Evolutionary conservation across 2,797 vertebrate species (phyloP), one percentile per base, ranked within the genome.

Genomic region (Melanotaenia pygmaea): DNA sequence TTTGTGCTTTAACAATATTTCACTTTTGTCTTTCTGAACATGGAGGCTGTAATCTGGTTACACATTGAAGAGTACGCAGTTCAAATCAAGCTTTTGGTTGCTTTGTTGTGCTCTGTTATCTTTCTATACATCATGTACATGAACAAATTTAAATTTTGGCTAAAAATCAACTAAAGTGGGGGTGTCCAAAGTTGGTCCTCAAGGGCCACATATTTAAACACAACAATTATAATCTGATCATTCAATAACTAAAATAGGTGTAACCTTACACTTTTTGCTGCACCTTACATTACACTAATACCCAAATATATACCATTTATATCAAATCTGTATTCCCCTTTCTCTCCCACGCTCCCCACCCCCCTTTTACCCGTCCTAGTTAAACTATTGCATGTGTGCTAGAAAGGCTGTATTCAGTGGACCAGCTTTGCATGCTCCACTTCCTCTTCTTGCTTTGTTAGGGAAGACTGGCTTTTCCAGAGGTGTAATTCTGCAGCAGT

Each of bases 401-500:
- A 64, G 28, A 76, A 69, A 72, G 34, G n/a, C 64, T 69, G 72
- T 24, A 74, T 60, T 59, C 28, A 37, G 47, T 75, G 61, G 14
- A 70, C 35, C 1, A 47, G 35, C 45, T 74, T 60, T 61, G 26
- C 64, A 50, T 54, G 13, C 37, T 43, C 61, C 70, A 66, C 60
- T 83, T 89, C 79, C 78, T 40, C 13, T 37, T 79, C 69, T 76
- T 59, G 53, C 38, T 73, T 67, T 70, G 47, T 32, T n/a, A n/a
- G 47, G 47, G 50, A 34, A 71, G 8, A 22, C 9, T 56, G 56
- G 50, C 58, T 78, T 81, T 82, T 77, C 74, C 70, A 75, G 67
- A 77, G 72, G 80, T 84, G 76, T 87, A 85, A 83, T 88, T 83
- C 72, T 84, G 81, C 66, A 84, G 77, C 79, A 5, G 1, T 35